A percentile compares a stretch with the other conserved stretches of the same genome.
Conservation (phyloP, 2,113 vertebrate genomes). For the Oreochromis spilurus region DNA sequence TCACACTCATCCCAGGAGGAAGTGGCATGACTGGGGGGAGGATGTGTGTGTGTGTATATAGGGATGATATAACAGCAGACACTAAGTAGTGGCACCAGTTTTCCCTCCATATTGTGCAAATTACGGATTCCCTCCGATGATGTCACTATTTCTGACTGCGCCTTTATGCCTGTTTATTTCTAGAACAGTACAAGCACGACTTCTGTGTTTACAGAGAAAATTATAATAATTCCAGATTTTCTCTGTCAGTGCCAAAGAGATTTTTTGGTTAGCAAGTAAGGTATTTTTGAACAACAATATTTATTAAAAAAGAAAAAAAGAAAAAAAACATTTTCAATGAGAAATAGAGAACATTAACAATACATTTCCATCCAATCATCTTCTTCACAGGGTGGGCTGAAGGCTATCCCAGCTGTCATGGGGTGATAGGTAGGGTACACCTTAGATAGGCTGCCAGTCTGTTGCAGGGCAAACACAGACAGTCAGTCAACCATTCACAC, state of each 20-base stretch:
- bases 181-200: not conserved
- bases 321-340: not conserved
- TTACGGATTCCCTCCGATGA: not conserved
- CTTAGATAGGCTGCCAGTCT: not conserved
- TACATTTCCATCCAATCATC: not conserved
- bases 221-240: not conserved
- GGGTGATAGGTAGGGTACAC: not conserved
- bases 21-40: not conserved
- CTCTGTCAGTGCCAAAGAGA: not conserved
- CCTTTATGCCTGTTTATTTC: not conserved
- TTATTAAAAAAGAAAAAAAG: not conserved
- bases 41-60: not conserved
- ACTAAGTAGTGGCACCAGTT: not conserved
- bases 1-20: slow-evolving; percentile 20
- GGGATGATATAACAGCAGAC: not conserved
- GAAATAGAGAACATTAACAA: not conserved
- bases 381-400: not conserved
- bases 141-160: not conserved
- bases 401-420: not conserved
- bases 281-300: not conserved
- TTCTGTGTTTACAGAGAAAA: not conserved
- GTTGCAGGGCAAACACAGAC: not conserved
- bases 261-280: not conserved
- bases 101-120: not conserved
- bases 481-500: not conserved